Conservation (phyloP, 2,113 vertebrate species). For the Brachypteracias leptosomus region DNA sequence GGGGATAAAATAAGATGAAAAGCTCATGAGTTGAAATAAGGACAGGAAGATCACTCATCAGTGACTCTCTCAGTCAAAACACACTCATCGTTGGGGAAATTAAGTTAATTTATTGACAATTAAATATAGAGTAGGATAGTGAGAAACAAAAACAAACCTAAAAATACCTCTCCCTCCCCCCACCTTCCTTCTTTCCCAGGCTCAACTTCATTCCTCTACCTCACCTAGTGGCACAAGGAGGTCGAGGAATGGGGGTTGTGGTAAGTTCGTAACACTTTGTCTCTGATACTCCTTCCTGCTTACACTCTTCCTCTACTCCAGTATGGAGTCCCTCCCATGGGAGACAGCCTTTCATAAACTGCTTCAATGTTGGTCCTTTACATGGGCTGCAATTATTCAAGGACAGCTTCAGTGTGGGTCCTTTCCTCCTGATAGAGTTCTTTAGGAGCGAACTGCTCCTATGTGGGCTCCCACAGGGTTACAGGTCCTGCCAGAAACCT, state of each 20-base stretch:
- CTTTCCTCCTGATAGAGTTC: neutral
- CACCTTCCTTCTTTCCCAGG: neutral
- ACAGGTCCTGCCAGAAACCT: neutral
- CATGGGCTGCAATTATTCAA: neutral
- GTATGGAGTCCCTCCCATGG: neutral
- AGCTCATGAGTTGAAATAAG: neutral
- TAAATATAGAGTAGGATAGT: neutral
- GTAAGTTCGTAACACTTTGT: neutral
- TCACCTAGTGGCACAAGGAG: neutral
- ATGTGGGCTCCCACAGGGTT: too few species aligned
- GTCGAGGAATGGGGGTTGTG: neutral
- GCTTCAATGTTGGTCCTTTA: neutral
- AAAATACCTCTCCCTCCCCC: neutral
- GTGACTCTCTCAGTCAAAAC: rapidly evolving
- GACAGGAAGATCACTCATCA: neutral
- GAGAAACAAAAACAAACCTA: neutral
- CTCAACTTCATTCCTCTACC: neutral
- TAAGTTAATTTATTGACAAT: neutral
- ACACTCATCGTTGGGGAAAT: neutral
- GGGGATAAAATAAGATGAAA: neutral
- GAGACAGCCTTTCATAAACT: neutral
- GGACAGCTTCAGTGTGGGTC: neutral
- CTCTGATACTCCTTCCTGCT: neutral
- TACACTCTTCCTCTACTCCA: neutral
- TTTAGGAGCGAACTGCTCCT: neutral